Evolutionary conservation across 2,888 invertebrate species (phyloP).

Genomic region (Eupithecia exiguata): DNA sequence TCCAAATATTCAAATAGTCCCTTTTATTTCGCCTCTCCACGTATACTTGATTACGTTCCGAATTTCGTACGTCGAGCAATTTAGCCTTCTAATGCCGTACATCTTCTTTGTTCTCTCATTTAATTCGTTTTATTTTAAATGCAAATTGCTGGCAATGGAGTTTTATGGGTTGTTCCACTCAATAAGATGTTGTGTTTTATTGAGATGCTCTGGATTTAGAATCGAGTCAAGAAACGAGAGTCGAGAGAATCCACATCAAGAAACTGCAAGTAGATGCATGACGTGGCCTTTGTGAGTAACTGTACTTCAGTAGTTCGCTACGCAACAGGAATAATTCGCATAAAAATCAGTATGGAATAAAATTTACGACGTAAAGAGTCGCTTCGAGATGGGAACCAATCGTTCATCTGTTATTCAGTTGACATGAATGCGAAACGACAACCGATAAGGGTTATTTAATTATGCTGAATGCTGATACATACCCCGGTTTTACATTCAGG

Average conservation of each 20-base stretch:
- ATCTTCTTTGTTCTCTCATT: conserved; percentile 38
- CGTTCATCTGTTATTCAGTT: conserved; percentile 10
- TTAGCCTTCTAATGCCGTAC: conserved; percentile 37
- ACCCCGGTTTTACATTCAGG: conserved; percentile 58
- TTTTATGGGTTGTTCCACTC: conserved; percentile 35
- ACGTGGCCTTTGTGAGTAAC: too few relatives aligned
- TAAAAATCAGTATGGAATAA: too few relatives aligned
- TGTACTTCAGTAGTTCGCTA: too few relatives aligned
- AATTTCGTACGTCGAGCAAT: conserved; percentile 39
- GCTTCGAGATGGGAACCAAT: too few relatives aligned
- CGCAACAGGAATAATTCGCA: too few relatives aligned
- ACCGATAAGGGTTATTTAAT: conserved; percentile 34
- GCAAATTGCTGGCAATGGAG: conserved; percentile 34
- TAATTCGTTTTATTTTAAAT: conserved; percentile 41
- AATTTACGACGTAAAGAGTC: too few relatives aligned
- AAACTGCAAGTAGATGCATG: background rate
- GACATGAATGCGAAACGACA: conserved; percentile 8
- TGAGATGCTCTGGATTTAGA: conserved; percentile 1
- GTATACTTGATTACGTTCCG: conserved; percentile 43
- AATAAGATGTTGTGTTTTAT: conserved; percentile 27
- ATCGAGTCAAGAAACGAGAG: background rate
- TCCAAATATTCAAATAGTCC: conserved; percentile 38
- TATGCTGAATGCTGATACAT: conserved; percentile 38
- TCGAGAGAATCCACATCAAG: background rate
- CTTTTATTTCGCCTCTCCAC: conserved; percentile 40